These are phyloP conservation scores for Drosophila mayaguana DNA, from an alignment of 2,888 invertebrate species.

Conservation along the genomic window DNA sequence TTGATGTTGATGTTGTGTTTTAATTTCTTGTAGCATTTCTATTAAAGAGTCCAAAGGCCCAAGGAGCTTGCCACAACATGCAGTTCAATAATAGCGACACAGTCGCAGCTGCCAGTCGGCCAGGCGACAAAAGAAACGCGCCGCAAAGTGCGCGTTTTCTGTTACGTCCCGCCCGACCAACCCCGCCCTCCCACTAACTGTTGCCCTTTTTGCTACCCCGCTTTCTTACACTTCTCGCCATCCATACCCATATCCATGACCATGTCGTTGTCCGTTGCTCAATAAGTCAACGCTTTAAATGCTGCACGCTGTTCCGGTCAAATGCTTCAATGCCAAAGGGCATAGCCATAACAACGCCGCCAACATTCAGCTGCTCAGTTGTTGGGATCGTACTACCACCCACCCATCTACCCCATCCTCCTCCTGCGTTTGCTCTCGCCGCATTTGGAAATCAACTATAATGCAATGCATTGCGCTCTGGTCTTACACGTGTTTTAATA, in stretches of 20 bases:
- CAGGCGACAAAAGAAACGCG: slow-evolving; percentile 57
- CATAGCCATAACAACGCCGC: slow-evolving; percentile 75
- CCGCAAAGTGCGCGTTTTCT: slow-evolving; percentile 79
- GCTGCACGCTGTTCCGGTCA: slow-evolving; percentile 71
- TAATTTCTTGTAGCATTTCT: slow-evolving; percentile 59
- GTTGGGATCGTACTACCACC: not conserved
- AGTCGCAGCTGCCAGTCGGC: slow-evolving; percentile 53
- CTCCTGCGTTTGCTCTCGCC: slow-evolving; percentile 25
- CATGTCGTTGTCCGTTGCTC: slow-evolving; percentile 32
- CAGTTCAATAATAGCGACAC: slow-evolving; percentile 79
- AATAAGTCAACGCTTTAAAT: slow-evolving; percentile 70
- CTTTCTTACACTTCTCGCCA: not conserved
- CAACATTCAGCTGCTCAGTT: slow-evolving; percentile 40
- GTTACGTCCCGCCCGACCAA: slow-evolving; percentile 39
- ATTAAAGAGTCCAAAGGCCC: slow-evolving; percentile 59
- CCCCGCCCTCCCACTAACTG: not conserved
- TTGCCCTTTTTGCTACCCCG: not conserved
- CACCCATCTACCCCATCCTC: too few relatives aligned
- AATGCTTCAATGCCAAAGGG: slow-evolving; percentile 69
- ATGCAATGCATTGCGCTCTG: slow-evolving; percentile 12
- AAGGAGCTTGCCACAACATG: slow-evolving; percentile 62
- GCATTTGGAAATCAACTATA: slow-evolving; percentile 39
- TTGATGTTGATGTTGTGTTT: slow-evolving; percentile 28
- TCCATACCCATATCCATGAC: slow-evolving; percentile 8
- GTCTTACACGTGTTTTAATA: not conserved